Evolutionary conservation across 2,888 invertebrate genomes (phyloP).

Genomic region (Pollenia labialis): DNA sequence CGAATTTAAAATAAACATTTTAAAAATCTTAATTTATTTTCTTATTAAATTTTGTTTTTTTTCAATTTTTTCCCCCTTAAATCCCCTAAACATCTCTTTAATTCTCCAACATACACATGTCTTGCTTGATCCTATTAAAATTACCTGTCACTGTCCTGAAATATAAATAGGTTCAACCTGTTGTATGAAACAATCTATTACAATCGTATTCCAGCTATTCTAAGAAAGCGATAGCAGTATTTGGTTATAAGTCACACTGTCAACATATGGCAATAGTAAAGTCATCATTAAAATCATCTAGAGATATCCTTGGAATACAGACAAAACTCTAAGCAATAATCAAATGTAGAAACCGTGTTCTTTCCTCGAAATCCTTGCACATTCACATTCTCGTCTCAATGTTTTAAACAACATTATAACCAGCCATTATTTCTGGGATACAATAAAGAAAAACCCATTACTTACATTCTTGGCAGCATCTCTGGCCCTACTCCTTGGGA

Average conservation of each 20-base stretch:
- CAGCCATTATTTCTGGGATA: conserved; percentile 57
- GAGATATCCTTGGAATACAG: conserved; percentile 49
- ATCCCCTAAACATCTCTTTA: conserved; percentile 5
- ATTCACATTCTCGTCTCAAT: background rate
- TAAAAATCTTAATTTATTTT: background rate
- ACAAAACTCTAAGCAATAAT: conserved; percentile 23
- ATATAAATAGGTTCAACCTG: conserved; percentile 61
- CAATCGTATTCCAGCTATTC: conserved; percentile 28
- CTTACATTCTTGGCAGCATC: conserved; percentile 47
- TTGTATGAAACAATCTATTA: conserved; percentile 68
- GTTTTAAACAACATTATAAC: conserved; percentile 63
- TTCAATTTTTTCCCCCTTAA: background rate
- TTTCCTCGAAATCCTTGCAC: conserved; percentile 5
- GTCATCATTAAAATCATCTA: conserved; percentile 72
- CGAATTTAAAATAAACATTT: no score
- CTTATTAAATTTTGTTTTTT: conserved; percentile 30
- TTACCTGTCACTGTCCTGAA: conserved; percentile 79
- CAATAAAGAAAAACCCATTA: conserved; percentile 45
- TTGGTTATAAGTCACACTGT: conserved; percentile 76
- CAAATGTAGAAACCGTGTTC: conserved; percentile 36
- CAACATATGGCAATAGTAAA: conserved; percentile 72
- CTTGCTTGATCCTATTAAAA: conserved; percentile 79
- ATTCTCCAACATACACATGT: conserved; percentile 11
- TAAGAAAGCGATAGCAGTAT: conserved; percentile 53
- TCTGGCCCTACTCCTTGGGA: background rate